Evolutionary conservation across 2,888 invertebrate species (phyloP).

Genomic region (Sphaeridia pumilis): DNA sequence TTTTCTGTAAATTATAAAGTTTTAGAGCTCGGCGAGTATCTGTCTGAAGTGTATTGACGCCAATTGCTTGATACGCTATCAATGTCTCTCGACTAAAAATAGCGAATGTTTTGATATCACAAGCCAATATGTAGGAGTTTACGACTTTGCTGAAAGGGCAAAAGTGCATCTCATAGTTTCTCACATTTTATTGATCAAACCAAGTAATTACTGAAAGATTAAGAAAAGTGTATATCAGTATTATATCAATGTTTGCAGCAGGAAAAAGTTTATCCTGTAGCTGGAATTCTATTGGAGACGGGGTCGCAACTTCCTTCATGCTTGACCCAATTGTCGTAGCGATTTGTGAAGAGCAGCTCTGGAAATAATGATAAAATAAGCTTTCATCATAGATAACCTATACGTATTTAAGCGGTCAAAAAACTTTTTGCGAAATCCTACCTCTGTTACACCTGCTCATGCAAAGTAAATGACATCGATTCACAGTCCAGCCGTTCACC

Average conservation of each 20-base stretch:
- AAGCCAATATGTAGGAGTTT: background rate
- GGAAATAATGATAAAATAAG: constrained; percentile 14
- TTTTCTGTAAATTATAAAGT: no score
- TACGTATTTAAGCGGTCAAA: background rate
- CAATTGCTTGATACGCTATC: no score
- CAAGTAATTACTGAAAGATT: no score
- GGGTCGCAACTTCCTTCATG: constrained; percentile 27
- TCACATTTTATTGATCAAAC: no score
- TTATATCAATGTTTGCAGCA: no score
- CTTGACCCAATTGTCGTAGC: constrained; percentile 24
- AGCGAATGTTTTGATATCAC: background rate
- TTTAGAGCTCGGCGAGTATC: no score
- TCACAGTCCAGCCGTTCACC: constrained; percentile 21
- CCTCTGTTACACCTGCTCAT: constrained; percentile 15
- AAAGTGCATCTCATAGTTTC: no score
- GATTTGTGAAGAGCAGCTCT: constrained; percentile 16
- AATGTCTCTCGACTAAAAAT: background rate
- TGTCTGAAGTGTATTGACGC: no score
- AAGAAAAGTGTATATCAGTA: no score
- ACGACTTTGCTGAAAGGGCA: background rate
- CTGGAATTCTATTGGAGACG: constrained; percentile 11
- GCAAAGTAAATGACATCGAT: constrained; percentile 28
- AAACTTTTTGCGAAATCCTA: constrained; percentile 1
- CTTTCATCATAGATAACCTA: background rate
- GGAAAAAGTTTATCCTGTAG: background rate